Evolutionary conservation across 2,113 vertebrate genomes (phyloP), one percentile per base, ranked within the genome.

Genomic region (Alethe castanea): DNA sequence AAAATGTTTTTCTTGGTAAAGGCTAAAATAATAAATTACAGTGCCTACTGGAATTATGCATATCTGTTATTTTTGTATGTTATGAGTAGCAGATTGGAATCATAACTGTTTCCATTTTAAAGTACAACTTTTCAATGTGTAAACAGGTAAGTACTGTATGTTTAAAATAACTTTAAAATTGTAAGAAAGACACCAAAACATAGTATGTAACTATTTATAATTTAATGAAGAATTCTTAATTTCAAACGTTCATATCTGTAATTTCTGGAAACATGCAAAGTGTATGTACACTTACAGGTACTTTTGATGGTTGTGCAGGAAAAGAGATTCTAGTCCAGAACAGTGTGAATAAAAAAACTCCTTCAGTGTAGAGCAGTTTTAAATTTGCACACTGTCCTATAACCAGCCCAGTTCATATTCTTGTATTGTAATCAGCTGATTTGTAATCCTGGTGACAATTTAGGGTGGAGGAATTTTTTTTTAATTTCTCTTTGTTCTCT

Each of bases 1-100:
- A 81, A 88, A 90, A 93, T 74, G 20, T 78, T 94, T 86, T 91
- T 47, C 65, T 79, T 86, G 69, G 71, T 91, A 88, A 86, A 92
- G 42, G 60, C 38, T 81, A 81, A 73, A 66, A 81, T 71, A 81
- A 73, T 90, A 83, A 93, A 80, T 42, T 54, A 38, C 47, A 60
- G 64, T 81, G 47, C 17, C 64, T 64, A 54, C 54, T 54, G 67
- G 54, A 86, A 86, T 85, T 73, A 52, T 47, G 20, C 64, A 9
- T 83, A 81, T 70, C 67, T 92, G 73, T 87, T 94, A 78, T 86
- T 94, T 96, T 83, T 74, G 9, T 76, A 50, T 66, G 50, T 73
- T 90, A 50, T 52, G 38, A 91, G 48, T 35, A 95, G 77, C 60
- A 77, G 36, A 89, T 59, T 92, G 52, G 72, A 88, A 54, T 52